Base-by-base conservation (phyloP, 2,888 invertebrate genomes). In the Lapara coniferarum region DNA sequence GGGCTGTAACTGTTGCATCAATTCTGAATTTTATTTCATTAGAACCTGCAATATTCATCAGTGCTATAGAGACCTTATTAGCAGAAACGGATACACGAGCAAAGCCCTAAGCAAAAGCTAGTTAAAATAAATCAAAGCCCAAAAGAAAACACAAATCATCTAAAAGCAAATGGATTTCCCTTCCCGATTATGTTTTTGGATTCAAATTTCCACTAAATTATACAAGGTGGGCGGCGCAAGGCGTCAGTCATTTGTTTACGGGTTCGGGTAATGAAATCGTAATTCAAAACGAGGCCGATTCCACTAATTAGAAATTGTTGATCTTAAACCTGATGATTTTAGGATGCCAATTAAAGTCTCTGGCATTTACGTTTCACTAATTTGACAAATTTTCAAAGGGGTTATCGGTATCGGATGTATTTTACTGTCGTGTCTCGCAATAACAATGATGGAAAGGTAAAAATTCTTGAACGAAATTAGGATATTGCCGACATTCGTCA, bases 281-380 rank as follows among this genome's bases (percentile, higher is more conserved):
- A 68, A 73, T 68, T 70, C 71, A 72, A 70, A 71, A 73, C 73
- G 10, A n/a, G 53, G 14, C 59, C 67, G 57, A 69, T 71, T 67
- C 70, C 71, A 63, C 72, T 75, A 69, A 71, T 73, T 69, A 69
- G 69, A 74, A 75, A 66, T 69, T 68, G 72, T 76, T 75, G 72
- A 78, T 75, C 71, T 73, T 68, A 70, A 73, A 74, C 75, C 75
- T 74, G 73, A 70, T 76, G 73, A 79, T 79, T 79, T 73, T 72
- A 66, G 71, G 68, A 69, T 70, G 72, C 53, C 75, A 73, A 74
- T 75, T 66, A 74, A 77, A 75, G 66, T 71, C 73, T 72, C 72
- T 71, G 70, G 37, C 49, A 30, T 53, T 46, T 69, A 57, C 69
- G 66, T 73, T 74, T 70, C 72, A 63, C 69, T 71, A 68, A 67